Percentiles rank a stretch among this genome's conserved stretches.
phyloP scores from a whole-genome alignment of 2,888 invertebrate genomes.

The Spodoptera exigua region DNA sequence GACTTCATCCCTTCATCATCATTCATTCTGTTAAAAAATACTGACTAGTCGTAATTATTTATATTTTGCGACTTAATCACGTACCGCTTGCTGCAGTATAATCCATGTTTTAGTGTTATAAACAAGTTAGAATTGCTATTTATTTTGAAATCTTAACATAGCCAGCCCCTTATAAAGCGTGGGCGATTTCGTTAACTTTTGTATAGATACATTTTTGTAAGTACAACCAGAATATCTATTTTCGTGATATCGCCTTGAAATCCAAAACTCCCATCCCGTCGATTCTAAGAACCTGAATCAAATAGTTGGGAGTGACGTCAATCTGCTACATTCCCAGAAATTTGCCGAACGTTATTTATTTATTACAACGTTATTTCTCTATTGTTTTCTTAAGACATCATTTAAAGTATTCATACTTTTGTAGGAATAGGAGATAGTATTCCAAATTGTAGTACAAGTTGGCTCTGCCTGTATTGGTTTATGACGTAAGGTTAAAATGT shows the following conservation, averaged over 20 bases:
- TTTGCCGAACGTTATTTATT: slow-evolving; percentile 61
- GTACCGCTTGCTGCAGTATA: too few relatives aligned
- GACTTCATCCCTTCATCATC: too few relatives aligned
- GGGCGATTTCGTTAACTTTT: slow-evolving; percentile 23
- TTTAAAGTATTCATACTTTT: slow-evolving; percentile 21
- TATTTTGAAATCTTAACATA: slow-evolving; percentile 25
- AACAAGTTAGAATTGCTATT: slow-evolving; percentile 7
- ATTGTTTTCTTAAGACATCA: slow-evolving; percentile 60
- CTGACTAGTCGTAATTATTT: too few relatives aligned
- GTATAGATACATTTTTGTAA: slow-evolving; percentile 40
- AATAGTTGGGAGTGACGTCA: slow-evolving; percentile 78
- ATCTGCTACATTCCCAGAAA: slow-evolving; percentile 70
- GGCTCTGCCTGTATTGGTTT: slow-evolving; percentile 1
- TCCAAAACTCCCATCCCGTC: slow-evolving; percentile 66
- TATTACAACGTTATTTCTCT: slow-evolving; percentile 59
- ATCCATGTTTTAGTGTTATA: slow-evolving; percentile 11
- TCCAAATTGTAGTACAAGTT: slow-evolving; percentile 5
- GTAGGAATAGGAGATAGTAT: slow-evolving; percentile 1
- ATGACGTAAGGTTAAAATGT: slow-evolving; percentile 42
- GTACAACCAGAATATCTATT: slow-evolving; percentile 63
- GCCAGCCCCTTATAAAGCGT: slow-evolving; percentile 9
- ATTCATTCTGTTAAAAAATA: too few relatives aligned
- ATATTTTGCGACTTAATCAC: too few relatives aligned
- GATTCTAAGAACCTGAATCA: slow-evolving; percentile 74
- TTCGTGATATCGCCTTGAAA: slow-evolving; percentile 68